These are phyloP conservation scores for Hydroisotoma schaefferi DNA, from an alignment of 2,888 invertebrate species.

Conservation along the genomic window DNA sequence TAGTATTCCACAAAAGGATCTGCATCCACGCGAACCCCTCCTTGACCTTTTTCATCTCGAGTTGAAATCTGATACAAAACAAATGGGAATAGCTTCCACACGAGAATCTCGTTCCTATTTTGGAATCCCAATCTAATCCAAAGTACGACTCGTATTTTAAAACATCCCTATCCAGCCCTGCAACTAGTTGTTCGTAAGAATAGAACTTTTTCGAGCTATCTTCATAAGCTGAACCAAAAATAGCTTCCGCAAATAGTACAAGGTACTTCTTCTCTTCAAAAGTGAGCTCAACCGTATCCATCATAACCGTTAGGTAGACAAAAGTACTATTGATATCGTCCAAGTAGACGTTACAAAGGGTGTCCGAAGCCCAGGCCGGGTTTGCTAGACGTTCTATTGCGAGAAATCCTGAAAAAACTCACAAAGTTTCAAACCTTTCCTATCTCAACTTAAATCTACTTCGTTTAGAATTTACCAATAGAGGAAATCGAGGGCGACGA, in stretches of 20 bases:
- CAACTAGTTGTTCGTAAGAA: slow-evolving; percentile 63
- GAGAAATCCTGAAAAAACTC: slow-evolving; percentile 4
- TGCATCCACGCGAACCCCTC: slow-evolving; percentile 71
- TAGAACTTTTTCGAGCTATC: slow-evolving; percentile 11
- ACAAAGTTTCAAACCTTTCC: neutral
- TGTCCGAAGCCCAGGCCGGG: slow-evolving; percentile 28
- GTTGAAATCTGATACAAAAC: slow-evolving; percentile 61
- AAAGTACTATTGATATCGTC: slow-evolving; percentile 33
- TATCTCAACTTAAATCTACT: neutral
- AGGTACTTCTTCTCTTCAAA: slow-evolving; percentile 35
- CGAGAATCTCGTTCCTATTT: slow-evolving; percentile 58
- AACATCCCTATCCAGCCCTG: slow-evolving; percentile 71
- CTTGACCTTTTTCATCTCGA: slow-evolving; percentile 71
- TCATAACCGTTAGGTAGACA: slow-evolving; percentile 24
- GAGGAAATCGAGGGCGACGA: slow-evolving; percentile 9
- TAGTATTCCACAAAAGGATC: slow-evolving; percentile 68
- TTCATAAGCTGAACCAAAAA: slow-evolving; percentile 22
- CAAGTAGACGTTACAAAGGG: slow-evolving; percentile 30
- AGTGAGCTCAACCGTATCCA: slow-evolving; percentile 30
- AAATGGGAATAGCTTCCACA: slow-evolving; percentile 64
- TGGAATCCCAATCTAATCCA: slow-evolving; percentile 57
- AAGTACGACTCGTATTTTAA: slow-evolving; percentile 61
- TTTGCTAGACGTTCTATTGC: slow-evolving; percentile 20
- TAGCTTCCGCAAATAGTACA: slow-evolving; percentile 25
- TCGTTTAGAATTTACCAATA: slow-evolving; percentile 12